Percentiles rank a stretch among this genome's conserved stretches.
Evolutionary conservation across 2,888 invertebrate species (phyloP).

Genomic region (Pollenia labialis): DNA sequence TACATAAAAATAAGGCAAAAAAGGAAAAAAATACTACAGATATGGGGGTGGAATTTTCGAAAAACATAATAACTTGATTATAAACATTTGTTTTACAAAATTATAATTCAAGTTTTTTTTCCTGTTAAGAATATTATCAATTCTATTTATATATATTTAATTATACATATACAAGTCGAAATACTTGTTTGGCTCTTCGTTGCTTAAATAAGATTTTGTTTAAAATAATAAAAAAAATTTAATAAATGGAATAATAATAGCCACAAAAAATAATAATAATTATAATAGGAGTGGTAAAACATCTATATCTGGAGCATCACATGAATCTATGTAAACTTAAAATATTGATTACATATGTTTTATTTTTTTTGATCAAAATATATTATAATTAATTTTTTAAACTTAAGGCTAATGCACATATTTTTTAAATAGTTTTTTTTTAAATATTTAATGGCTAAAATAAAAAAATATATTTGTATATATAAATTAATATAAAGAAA

Average conservation of each 20-base stretch:
- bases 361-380: slow-evolving; percentile 13
- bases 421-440: background rate
- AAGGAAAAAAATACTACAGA: slow-evolving; percentile 32
- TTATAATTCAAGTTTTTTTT: slow-evolving; percentile 34
- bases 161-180: slow-evolving; percentile 50
- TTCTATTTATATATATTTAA: slow-evolving; percentile 40
- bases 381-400: slow-evolving; percentile 32
- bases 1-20: slow-evolving; percentile 44
- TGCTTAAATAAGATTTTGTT: slow-evolving; percentile 61
- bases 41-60: slow-evolving; percentile 4
- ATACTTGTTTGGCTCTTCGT: slow-evolving; percentile 68
- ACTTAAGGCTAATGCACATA: slow-evolving; percentile 42
- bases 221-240: background rate
- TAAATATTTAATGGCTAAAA: slow-evolving; percentile 13
- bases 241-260: slow-evolving; percentile 57
- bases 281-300: slow-evolving; percentile 30
- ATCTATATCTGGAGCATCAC: slow-evolving; percentile 65
- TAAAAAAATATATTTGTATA: background rate
- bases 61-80: slow-evolving; percentile 10
- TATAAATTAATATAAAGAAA: slow-evolving; percentile 4
- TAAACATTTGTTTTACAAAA: slow-evolving; percentile 38
- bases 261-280: slow-evolving; percentile 17
- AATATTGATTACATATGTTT: slow-evolving; percentile 26
- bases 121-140: slow-evolving; percentile 34
- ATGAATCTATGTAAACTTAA: slow-evolving; percentile 50